Evolutionary conservation across 2,888 invertebrate genomes (phyloP).

Genomic region (Cetonia aurata): DNA sequence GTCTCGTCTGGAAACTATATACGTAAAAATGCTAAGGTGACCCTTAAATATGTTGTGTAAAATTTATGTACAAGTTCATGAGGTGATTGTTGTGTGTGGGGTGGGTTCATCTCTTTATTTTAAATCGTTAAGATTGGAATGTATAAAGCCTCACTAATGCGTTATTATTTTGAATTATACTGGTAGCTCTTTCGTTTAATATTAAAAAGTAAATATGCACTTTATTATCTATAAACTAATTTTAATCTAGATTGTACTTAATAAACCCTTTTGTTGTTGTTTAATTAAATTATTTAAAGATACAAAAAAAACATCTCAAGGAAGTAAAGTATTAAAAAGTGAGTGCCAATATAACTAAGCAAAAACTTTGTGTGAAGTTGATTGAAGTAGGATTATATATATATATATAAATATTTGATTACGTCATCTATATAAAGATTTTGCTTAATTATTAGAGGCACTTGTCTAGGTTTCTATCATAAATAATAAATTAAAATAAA

Average conservation of each 20-base stretch:
- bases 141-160: slow-evolving; percentile 38
- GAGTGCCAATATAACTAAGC: too few relatives aligned
- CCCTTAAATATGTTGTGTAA: slow-evolving; percentile 29
- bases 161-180: slow-evolving; percentile 22
- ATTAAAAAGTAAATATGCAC: slow-evolving; percentile 1
- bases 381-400: too few relatives aligned
- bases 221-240: slow-evolving; percentile 11
- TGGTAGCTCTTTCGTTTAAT: slow-evolving; percentile 24
- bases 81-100: slow-evolving; percentile 5
- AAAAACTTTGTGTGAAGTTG: too few relatives aligned
- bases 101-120: not conserved
- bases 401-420: too few relatives aligned
- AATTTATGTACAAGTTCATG: slow-evolving; percentile 31
- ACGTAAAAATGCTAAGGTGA: slow-evolving; percentile 28
- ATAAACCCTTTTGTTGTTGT: slow-evolving; percentile 12
- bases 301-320: not conserved
- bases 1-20: slow-evolving; percentile 27
- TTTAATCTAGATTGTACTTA: slow-evolving; percentile 21
- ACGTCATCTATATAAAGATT: too few relatives aligned
- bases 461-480: not conserved
- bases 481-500: not conserved
- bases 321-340: not conserved
- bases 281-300: not conserved
- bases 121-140: slow-evolving; percentile 39
- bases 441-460: slow-evolving; percentile 8